Conservation (phyloP, 2,888 invertebrate species). For the Auanema sp. region DNA sequence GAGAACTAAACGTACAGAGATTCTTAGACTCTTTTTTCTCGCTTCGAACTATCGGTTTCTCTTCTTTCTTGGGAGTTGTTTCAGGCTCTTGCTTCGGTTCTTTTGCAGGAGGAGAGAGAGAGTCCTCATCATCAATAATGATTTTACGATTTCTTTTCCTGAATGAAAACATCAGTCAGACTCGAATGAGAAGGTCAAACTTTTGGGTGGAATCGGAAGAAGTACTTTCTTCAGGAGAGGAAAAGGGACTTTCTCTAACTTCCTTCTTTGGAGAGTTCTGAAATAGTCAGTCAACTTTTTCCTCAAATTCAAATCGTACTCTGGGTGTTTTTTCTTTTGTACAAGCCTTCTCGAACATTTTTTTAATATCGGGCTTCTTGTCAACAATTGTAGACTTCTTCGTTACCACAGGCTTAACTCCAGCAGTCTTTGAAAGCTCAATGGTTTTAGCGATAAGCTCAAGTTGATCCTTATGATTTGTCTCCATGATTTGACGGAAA, state of each 20-base stretch:
- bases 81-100: constrained; percentile 9
- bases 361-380: constrained; percentile 8
- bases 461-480: constrained; percentile 9
- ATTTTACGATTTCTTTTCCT: constrained; percentile 15
- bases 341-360: constrained; percentile 19
- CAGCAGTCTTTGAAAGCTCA: no score
- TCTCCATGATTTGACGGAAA: constrained; percentile 17
- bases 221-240: constrained; percentile 12
- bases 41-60: neutral
- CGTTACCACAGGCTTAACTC: neutral
- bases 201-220: neutral
- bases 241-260: constrained; percentile 17
- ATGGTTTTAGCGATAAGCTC: no score
- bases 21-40: neutral
- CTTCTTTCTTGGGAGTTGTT: constrained; percentile 2
- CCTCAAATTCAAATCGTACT: neutral
- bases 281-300: no score
- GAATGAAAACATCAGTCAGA: neutral
- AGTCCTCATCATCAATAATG: constrained; percentile 19
- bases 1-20: no score
- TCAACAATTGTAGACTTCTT: constrained; percentile 1
- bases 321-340: constrained; percentile 14
- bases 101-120: neutral
- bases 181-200: neutral
- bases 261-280: constrained; percentile 19